A percentile compares a stretch with the other conserved stretches of the same genome.
Conservation (phyloP, 2,797 vertebrate species). For the Tangara arthus region DNA sequence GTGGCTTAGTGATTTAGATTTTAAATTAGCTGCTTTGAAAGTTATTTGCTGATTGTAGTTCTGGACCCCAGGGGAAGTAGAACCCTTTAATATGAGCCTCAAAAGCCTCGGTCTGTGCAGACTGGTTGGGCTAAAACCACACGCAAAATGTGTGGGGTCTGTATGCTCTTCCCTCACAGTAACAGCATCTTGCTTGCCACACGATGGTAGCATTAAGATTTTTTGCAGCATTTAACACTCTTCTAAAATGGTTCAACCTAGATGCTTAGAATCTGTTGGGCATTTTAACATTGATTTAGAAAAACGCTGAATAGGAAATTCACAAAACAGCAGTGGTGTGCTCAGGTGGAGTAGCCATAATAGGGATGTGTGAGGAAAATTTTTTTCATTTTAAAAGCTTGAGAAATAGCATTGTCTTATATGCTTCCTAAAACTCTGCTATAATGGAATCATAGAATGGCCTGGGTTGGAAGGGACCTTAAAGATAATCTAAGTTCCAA, state of each 20-base stretch:
- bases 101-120: background rate
- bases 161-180: background rate
- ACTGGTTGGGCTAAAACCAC: background rate
- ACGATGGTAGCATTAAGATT: background rate
- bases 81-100: background rate
- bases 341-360: background rate
- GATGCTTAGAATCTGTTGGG: background rate
- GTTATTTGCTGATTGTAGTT: background rate
- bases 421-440: background rate
- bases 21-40: background rate
- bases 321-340: background rate
- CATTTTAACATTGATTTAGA: background rate
- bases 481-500: background rate
- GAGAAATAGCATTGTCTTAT: background rate
- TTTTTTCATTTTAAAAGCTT: background rate
- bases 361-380: background rate
- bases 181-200: background rate
- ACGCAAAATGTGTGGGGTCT: rapidly evolving
- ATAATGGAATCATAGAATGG: background rate
- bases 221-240: background rate
- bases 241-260: background rate
- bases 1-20: background rate
- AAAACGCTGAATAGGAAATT: background rate
- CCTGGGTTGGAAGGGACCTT: background rate
- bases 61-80: background rate